Evolutionary conservation across 2,113 vertebrate species (phyloP).

Genomic region (Neodontobutis hainanensis): DNA sequence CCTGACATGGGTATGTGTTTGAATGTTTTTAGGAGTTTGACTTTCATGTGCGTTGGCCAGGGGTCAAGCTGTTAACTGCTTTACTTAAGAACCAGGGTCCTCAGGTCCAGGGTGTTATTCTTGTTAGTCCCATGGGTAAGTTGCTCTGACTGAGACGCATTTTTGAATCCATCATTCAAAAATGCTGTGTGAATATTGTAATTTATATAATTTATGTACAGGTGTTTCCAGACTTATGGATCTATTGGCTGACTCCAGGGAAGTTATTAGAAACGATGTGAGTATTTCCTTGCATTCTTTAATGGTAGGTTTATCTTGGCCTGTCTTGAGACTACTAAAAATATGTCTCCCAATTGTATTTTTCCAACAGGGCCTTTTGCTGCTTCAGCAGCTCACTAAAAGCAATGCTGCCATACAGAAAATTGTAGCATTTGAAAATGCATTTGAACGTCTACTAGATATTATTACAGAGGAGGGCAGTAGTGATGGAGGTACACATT

Average conservation of each 20-base stretch:
- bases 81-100: constrained; percentile 90
- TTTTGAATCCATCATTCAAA: neutral
- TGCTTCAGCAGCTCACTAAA: constrained; percentile 95
- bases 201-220: constrained; percentile 53
- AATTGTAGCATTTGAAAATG: constrained; percentile 98
- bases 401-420: constrained; percentile 98
- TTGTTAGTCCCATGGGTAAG: constrained; percentile 98
- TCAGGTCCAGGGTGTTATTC: constrained; percentile 93
- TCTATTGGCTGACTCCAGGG: constrained; percentile 93
- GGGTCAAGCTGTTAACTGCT: constrained; percentile 91
- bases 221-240: constrained; percentile 98
- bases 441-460: constrained; percentile 95
- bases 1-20: neutral
- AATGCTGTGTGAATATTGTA: neutral
- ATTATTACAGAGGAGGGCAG: constrained; percentile 96
- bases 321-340: no score
- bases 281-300: constrained; percentile 61
- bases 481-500: constrained; percentile 90
- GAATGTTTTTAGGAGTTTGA: constrained; percentile 89
- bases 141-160: neutral
- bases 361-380: constrained; percentile 84
- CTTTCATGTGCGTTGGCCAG: constrained; percentile 97
- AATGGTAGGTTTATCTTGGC: no score
- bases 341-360: neutral
- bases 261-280: constrained; percentile 97